Evolutionary conservation across 2,888 invertebrate species (phyloP), one percentile per base, ranked within the genome.

Genomic region (Andricus quercusramuli): DNA sequence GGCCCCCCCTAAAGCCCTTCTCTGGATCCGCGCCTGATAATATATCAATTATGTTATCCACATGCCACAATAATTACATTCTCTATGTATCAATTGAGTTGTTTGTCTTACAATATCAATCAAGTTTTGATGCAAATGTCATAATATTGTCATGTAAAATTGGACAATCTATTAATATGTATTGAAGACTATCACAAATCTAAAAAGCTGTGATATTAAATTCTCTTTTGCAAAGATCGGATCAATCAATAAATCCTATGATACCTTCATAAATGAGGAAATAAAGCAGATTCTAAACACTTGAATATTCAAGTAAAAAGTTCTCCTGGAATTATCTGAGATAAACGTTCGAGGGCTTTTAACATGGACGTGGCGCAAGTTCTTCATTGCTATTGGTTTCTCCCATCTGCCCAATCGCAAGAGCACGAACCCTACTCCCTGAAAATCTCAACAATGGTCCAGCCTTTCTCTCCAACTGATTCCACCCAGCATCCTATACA

Each of bases 331-430:
- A 59, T 59, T 22, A 59, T 59, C 59, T 59, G 41, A 77, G 32
- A 77, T 67, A 62, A 47, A 66, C 44, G 80, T 41, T 78, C 68
- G 83, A 79, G 77, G 82, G 83, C 80, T 80, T 64, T 64, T 22
- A 11, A 47, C 47, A 77, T 78, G 87, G 89, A 90, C 85, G 89
- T 88, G 89, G 89, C 86, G 88, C 90, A 76, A 86, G 82, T 78
- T 79, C 78, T 83, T 81, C 85, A 81, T 85, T 84, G 82, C 89
- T 80, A 91, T 91, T 91, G 91, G 91, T 82, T 84, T 86, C 81
- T 80, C 81, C 65, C 79, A 59, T 80, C 74, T 56, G 80, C 80
- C 91, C 91, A 91, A 91, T 91, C 84, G 82, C 83, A 81, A 83
- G 83, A 80, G 79, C 62, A 82, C 80, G 77, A 85, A 87, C 91